phyloP scores from a whole-genome alignment of 2,888 invertebrate species.

The Drosophila rubida region DNA sequence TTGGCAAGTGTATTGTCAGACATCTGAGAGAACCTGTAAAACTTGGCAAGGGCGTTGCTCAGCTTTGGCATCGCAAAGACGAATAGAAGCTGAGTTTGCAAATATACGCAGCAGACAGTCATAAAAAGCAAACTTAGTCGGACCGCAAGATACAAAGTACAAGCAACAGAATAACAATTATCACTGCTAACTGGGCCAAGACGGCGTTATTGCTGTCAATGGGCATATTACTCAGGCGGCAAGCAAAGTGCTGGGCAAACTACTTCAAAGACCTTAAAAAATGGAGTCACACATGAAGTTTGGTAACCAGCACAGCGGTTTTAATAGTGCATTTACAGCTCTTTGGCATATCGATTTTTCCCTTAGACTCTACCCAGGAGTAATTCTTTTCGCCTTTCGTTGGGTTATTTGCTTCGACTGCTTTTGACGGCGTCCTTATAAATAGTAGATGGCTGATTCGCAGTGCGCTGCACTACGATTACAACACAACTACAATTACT shows the following conservation, averaged over 20 bases:
- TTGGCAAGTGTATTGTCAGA: slow-evolving; percentile 12
- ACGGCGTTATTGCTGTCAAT: slow-evolving; percentile 8
- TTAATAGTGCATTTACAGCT: slow-evolving; percentile 17
- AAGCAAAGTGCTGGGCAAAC: background rate
- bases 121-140: slow-evolving; percentile 7
- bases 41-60: slow-evolving; percentile 20
- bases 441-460: slow-evolving; percentile 7
- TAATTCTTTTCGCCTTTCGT: slow-evolving; percentile 5
- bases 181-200: slow-evolving; percentile 30
- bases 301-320: background rate
- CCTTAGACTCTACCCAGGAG: slow-evolving; percentile 40
- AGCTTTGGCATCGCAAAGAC: slow-evolving; percentile 25
- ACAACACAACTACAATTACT: background rate
- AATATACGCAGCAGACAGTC: background rate
- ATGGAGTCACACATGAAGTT: slow-evolving; percentile 6
- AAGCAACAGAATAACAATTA: background rate
- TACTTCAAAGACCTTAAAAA: slow-evolving; percentile 21
- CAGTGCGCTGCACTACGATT: background rate
- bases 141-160: slow-evolving; percentile 2
- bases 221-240: slow-evolving; percentile 13
- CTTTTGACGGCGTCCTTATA: slow-evolving; percentile 12
- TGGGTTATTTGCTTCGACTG: slow-evolving; percentile 17
- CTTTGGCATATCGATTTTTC: slow-evolving; percentile 59
- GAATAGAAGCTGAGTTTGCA: slow-evolving; percentile 6
- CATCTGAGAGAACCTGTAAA: slow-evolving; percentile 12